Percentiles rank a stretch among this genome's conserved stretches.
Evolutionary conservation across 2,797 vertebrate genomes (phyloP).

Genomic region (Aratinga solstitialis): DNA sequence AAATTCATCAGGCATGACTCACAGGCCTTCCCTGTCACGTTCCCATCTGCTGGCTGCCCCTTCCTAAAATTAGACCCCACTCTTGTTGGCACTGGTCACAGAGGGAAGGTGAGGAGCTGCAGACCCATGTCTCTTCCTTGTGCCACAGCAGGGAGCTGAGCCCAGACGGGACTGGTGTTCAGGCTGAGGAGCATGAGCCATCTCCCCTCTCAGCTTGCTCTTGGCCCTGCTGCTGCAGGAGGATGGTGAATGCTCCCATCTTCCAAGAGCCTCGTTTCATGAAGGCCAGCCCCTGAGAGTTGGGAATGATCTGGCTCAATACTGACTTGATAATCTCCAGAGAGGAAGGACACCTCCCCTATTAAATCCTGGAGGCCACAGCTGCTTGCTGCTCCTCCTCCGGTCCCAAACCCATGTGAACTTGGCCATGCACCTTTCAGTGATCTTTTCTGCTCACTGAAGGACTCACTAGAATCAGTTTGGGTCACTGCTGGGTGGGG

Average conservation of each 20-base stretch:
- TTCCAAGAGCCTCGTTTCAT: not conserved
- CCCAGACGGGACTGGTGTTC: not conserved
- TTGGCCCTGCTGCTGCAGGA: not conserved
- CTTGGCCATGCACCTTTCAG: not conserved
- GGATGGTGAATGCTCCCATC: not conserved
- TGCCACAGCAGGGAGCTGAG: not conserved
- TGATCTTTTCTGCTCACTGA: not conserved
- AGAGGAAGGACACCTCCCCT: not conserved
- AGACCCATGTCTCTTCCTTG: not conserved
- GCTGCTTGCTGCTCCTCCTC: not conserved
- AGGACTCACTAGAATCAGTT: not conserved
- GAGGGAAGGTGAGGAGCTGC: constrained; percentile 20
- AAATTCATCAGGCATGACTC: constrained; percentile 58
- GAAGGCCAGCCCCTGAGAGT: not conserved
- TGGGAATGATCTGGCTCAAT: not conserved
- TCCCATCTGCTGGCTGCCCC: constrained; percentile 56
- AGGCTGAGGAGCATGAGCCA: not conserved
- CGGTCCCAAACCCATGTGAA: not conserved
- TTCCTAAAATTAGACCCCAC: constrained; percentile 57
- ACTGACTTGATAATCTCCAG: accelerated
- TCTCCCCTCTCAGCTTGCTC: not conserved
- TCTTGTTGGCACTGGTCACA: not conserved
- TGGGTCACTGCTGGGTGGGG: not conserved
- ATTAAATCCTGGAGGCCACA: not conserved
- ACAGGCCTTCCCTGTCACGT: constrained; percentile 31